Conservation (phyloP, 2,888 invertebrate species). For the Prosopocoilus inquinatus region DNA sequence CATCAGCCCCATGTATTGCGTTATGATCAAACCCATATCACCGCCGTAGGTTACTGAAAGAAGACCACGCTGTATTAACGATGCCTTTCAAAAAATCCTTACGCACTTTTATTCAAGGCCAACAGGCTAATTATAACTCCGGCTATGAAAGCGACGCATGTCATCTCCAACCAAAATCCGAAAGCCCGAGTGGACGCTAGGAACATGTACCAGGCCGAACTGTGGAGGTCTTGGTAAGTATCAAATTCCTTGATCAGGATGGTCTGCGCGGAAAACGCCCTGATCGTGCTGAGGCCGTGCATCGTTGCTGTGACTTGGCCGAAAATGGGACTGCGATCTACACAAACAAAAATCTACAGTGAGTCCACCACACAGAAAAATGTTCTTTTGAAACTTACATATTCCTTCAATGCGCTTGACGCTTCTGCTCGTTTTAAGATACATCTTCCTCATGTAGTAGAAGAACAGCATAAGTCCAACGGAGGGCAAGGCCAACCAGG, state of each 20-base stretch:
- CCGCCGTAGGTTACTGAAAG: slow-evolving; percentile 31
- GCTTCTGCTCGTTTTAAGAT: slow-evolving; percentile 70
- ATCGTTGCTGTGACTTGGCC: slow-evolving; percentile 73
- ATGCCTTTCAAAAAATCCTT: neutral
- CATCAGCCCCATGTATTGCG: slow-evolving; percentile 42
- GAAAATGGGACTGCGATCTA: slow-evolving; percentile 77
- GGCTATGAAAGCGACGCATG: slow-evolving; percentile 64
- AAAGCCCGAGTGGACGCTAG: slow-evolving; percentile 65
- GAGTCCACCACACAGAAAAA: neutral
- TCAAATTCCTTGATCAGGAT: slow-evolving; percentile 64
- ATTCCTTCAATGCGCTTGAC: slow-evolving; percentile 68
- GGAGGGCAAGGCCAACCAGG: slow-evolving; percentile 65
- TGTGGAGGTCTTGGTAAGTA: slow-evolving; percentile 63
- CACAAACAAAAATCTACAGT: slow-evolving; percentile 49
- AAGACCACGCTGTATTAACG: neutral
- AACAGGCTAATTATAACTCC: slow-evolving; percentile 26
- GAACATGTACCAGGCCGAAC: slow-evolving; percentile 73
- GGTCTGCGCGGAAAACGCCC: slow-evolving; percentile 67
- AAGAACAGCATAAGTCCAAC: slow-evolving; percentile 62
- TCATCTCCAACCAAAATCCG: slow-evolving; percentile 67
- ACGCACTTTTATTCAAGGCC: slow-evolving; percentile 27
- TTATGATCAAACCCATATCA: slow-evolving; percentile 44
- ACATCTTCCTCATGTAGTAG: slow-evolving; percentile 63
- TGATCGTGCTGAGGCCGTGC: slow-evolving; percentile 73
- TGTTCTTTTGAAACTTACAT: slow-evolving; percentile 50